Evolutionary conservation across 2,888 invertebrate genomes (phyloP).

Genomic region (Lasioglossum vierecki): DNA sequence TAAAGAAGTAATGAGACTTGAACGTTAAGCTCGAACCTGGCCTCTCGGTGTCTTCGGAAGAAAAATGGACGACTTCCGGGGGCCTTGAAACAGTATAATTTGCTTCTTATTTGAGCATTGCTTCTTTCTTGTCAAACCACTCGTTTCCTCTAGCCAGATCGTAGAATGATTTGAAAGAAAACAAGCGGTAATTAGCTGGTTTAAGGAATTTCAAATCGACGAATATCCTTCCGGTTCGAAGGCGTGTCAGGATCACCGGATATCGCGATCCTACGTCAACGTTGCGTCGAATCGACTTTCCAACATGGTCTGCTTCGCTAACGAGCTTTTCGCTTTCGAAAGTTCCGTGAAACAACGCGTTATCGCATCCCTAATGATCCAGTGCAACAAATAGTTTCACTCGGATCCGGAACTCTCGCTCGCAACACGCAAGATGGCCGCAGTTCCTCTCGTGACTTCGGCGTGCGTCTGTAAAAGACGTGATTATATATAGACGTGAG

Average conservation of each 20-base stretch:
- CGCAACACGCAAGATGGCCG: not conserved
- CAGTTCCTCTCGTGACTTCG: not conserved
- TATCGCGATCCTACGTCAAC: not conserved
- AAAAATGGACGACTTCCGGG: not conserved
- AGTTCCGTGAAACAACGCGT: not conserved
- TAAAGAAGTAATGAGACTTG: not conserved
- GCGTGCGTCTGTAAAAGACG: not conserved
- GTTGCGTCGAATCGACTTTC: slow-evolving; percentile 18
- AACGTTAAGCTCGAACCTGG: not conserved
- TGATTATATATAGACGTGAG: too few species aligned
- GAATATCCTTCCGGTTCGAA: not conserved
- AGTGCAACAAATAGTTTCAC: not conserved
- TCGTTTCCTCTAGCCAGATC: not conserved
- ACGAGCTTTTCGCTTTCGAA: slow-evolving; percentile 20
- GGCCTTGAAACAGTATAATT: not conserved
- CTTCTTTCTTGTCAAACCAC: not conserved
- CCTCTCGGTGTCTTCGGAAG: not conserved
- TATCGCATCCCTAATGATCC: slow-evolving; percentile 8
- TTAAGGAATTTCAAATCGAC: not conserved
- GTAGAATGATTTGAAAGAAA: not conserved
- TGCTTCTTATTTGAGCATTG: not conserved
- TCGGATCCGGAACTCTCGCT: not conserved
- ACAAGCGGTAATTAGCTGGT: not conserved
- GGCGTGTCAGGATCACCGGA: not conserved
- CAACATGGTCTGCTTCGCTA: not conserved